These are phyloP conservation scores for Drosophila antonietae DNA, from an alignment of 2,888 invertebrate species.

Conservation along the genomic window DNA sequence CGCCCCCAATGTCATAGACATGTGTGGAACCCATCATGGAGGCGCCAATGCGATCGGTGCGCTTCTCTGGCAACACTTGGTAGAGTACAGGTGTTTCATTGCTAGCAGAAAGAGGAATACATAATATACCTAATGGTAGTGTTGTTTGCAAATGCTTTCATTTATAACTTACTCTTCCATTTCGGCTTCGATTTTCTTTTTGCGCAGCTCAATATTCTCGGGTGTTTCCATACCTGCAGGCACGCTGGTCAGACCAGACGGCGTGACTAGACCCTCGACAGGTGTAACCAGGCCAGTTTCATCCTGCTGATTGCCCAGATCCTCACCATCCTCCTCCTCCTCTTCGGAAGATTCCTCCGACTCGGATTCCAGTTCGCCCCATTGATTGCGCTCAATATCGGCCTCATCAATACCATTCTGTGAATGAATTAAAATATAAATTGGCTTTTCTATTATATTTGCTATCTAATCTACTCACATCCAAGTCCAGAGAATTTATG, in stretches of 20 bases:
- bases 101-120: slow-evolving; percentile 84
- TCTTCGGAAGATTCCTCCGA: slow-evolving; percentile 87
- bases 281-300: slow-evolving; percentile 96
- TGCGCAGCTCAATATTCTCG: slow-evolving; percentile 98
- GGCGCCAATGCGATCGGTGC: slow-evolving; percentile 93
- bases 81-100: slow-evolving; percentile 97
- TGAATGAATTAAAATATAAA: background rate
- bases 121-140: slow-evolving; percentile 17
- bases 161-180: slow-evolving; percentile 91
- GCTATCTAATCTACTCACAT: slow-evolving; percentile 85
- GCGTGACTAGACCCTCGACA: slow-evolving; percentile 96
- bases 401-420: slow-evolving; percentile 90
- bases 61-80: slow-evolving; percentile 97
- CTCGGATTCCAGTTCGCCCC: slow-evolving; percentile 99
- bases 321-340: slow-evolving; percentile 88
- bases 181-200: slow-evolving; percentile 97
- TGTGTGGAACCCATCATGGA: slow-evolving; percentile 99
- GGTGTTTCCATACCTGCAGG: slow-evolving; percentile 99
- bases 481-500: slow-evolving; percentile 89
- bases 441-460: background rate
- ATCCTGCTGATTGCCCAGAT: slow-evolving; percentile 87
- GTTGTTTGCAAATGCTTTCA: background rate
- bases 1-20: slow-evolving; percentile 96
- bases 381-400: slow-evolving; percentile 96
- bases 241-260: slow-evolving; percentile 95